A percentile compares a stretch with the other conserved stretches of the same genome.
These are phyloP conservation scores for Melanotaenia pygmaea DNA, from an alignment of 2,797 vertebrate species.

Conservation along the genomic window DNA sequence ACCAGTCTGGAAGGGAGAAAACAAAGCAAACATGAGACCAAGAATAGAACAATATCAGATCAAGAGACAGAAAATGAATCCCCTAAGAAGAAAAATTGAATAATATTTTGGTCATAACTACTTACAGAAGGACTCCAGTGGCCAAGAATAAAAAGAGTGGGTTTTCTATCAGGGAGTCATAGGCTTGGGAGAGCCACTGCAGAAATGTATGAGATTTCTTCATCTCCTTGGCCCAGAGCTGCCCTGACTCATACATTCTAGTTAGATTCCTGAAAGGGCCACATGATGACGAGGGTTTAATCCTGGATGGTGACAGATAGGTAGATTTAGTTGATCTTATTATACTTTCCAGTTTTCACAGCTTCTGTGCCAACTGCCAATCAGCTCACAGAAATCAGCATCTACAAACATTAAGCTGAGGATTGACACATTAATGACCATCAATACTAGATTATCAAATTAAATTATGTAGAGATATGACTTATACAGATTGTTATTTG, in stretches of 20 bases:
- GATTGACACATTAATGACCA: neutral
- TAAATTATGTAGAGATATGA: neutral
- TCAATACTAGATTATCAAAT: neutral
- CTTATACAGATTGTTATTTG: too few relatives aligned
- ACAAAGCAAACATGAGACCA: neutral
- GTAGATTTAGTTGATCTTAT: neutral
- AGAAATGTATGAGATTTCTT: conserved; percentile 64
- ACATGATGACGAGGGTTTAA: conserved; percentile 83
- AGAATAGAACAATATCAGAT: too few relatives aligned
- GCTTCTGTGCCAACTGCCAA: neutral
- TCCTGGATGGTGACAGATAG: conserved; percentile 66
- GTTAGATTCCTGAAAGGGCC: conserved; percentile 87
- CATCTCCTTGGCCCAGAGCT: conserved; percentile 73
- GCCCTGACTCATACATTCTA: conserved; percentile 82
- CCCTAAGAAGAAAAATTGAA: neutral
- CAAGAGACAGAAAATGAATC: neutral
- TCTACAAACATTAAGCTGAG: neutral
- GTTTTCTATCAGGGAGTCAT: conserved; percentile 82
- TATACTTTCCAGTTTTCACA: neutral
- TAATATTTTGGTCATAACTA: neutral
- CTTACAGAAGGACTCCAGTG: conserved; percentile 84
- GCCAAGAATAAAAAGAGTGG: conserved; percentile 80
- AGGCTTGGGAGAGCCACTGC: conserved; percentile 79
- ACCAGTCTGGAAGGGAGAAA: conserved; percentile 75
- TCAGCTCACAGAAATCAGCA: neutral